phyloP scores from a whole-genome alignment of 2,797 vertebrate genomes.

The Chelon auratus region DNA sequence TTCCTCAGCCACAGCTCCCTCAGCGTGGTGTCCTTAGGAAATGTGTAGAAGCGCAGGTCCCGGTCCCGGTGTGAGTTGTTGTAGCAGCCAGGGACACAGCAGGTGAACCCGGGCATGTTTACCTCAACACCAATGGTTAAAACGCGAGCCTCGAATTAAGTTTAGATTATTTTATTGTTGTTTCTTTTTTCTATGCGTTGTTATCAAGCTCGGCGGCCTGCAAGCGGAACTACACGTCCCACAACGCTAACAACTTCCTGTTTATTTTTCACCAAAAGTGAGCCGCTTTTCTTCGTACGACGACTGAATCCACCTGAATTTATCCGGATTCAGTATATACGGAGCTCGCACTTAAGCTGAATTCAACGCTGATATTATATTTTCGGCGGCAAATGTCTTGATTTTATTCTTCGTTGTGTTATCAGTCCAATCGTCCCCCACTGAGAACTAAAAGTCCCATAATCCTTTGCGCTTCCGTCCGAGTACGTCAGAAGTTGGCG shows the following conservation, averaged over 20 bases:
- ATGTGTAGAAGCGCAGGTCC: constrained; percentile 96
- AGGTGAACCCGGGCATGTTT: constrained; percentile 96
- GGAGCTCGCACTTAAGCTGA: not conserved
- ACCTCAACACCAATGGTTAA: constrained; percentile 2
- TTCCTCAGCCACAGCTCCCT: constrained; percentile 97
- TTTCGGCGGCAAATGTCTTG: constrained; percentile 25
- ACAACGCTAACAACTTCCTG: constrained; percentile 88
- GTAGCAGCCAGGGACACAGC: constrained; percentile 98
- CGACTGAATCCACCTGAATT: constrained; percentile 6
- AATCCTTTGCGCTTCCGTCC: constrained; percentile 48
- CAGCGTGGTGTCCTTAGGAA: constrained; percentile 94
- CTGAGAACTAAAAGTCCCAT: constrained; percentile 76
- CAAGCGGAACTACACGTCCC: constrained; percentile 89
- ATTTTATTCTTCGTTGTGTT: constrained; percentile 59
- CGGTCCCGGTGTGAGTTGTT: constrained; percentile 97
- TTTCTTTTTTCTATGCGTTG: constrained; percentile 82
- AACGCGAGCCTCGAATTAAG: constrained; percentile 25
- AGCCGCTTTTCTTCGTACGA: constrained; percentile 16
- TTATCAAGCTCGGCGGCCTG: constrained; percentile 81
- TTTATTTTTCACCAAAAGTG: constrained; percentile 75
- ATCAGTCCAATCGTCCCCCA: constrained; percentile 38
- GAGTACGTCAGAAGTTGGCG: not conserved
- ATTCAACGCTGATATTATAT: constrained; percentile 13
- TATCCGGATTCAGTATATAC: not conserved
- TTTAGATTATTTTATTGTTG: constrained; percentile 76